Evolutionary conservation across 2,113 vertebrate genomes (phyloP).

Genomic region (Donacobius atricapilla): DNA sequence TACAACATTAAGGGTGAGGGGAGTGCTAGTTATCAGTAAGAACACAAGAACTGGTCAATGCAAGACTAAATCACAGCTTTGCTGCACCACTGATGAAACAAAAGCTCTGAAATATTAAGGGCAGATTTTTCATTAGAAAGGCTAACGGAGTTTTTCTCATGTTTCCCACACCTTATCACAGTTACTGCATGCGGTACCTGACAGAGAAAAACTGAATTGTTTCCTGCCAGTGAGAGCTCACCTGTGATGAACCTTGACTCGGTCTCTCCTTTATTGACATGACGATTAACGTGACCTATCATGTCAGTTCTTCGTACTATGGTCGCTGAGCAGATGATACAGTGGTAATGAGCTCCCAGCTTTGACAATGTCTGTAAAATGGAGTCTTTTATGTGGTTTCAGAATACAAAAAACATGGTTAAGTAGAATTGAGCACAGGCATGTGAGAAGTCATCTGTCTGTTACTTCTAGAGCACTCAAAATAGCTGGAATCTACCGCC

Average conservation of each 20-base stretch:
- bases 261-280: constrained; percentile 93
- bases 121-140: neutral
- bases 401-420: neutral
- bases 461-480: neutral
- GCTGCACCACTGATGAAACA: neutral
- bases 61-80: neutral
- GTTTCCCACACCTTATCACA: neutral
- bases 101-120: neutral
- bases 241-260: constrained; percentile 82
- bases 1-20: neutral
- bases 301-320: constrained; percentile 92
- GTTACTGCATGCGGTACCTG: neutral
- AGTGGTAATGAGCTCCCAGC: constrained; percentile 92
- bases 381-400: neutral
- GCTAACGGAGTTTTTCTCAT: neutral
- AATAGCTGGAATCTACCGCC: neutral
- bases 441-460: neutral
- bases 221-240: neutral
- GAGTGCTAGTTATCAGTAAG: neutral
- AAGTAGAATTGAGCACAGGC: neutral
- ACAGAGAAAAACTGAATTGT: neutral
- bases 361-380: constrained; percentile 74
- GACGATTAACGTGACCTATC: constrained; percentile 91
- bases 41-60: neutral
- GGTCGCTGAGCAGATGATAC: constrained; percentile 91